phyloP scores from a whole-genome alignment of 2,888 invertebrate species.

The Abrostola triplasia region DNA sequence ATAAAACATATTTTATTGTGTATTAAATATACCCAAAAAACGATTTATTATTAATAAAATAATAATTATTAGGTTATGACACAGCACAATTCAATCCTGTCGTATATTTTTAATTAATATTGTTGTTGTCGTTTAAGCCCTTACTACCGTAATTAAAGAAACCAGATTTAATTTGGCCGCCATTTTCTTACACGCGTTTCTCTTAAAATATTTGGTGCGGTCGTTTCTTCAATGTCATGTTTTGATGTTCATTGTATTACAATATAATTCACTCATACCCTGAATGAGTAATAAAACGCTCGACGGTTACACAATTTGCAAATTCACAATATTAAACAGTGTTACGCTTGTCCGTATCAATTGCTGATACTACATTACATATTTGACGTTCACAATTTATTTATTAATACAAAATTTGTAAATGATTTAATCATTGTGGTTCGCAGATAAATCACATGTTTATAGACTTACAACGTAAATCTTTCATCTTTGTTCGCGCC shows the following conservation, averaged over 20 bases:
- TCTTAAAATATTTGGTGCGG: slow-evolving; percentile 22
- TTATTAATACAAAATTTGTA: slow-evolving; percentile 31
- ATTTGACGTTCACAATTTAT: slow-evolving; percentile 19
- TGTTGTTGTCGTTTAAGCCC: too few relatives aligned
- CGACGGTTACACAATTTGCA: slow-evolving; percentile 40
- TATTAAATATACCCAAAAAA: background rate
- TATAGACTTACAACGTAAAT: slow-evolving; percentile 16
- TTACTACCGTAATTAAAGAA: too few relatives aligned
- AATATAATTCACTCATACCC: slow-evolving; percentile 35
- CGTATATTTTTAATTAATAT: too few relatives aligned
- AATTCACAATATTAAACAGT: slow-evolving; percentile 27
- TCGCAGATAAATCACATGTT: slow-evolving; percentile 24
- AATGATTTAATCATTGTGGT: slow-evolving; percentile 12
- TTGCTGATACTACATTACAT: slow-evolving; percentile 44
- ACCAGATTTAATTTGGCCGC: slow-evolving; percentile 2
- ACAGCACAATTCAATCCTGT: too few relatives aligned
- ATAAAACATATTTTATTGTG: background rate
- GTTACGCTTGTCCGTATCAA: slow-evolving; percentile 27
- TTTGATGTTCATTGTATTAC: slow-evolving; percentile 24
- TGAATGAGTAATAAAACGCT: slow-evolving; percentile 46
- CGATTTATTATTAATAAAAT: too few relatives aligned
- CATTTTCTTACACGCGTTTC: slow-evolving; percentile 21
- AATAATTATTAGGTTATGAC: too few relatives aligned
- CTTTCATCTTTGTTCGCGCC: slow-evolving; percentile 16
- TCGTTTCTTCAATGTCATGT: slow-evolving; percentile 11